phyloP scores from a whole-genome alignment of 2,113 vertebrate genomes.

The Daubentonia madagascariensis region DNA sequence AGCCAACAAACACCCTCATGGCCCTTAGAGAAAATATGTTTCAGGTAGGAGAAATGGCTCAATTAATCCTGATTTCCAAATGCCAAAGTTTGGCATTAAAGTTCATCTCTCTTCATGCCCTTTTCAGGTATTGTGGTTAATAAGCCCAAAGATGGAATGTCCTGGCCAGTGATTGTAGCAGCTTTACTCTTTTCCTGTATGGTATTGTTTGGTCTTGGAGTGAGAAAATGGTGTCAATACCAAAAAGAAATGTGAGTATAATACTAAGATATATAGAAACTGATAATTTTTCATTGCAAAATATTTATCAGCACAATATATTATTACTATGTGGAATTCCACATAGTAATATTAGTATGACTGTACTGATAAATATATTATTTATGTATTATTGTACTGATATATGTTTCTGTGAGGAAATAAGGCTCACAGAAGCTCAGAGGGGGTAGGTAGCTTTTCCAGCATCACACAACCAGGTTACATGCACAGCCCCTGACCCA shows the following conservation, averaged over 20 bases:
- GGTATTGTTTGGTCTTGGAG: conserved; percentile 61
- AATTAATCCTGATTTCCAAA: not conserved
- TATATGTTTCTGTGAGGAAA: not conserved
- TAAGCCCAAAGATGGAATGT: not conserved
- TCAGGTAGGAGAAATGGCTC: not conserved
- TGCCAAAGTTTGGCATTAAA: not conserved
- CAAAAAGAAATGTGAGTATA: conserved; percentile 83
- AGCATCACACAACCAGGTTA: not conserved
- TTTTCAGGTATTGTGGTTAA: not conserved
- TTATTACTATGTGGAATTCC: not conserved
- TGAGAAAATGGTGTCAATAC: conserved; percentile 82
- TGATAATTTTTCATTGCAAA: not conserved
- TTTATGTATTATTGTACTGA: no score
- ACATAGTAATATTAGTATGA: no score
- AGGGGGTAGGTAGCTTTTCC: not conserved
- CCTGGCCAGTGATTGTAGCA: conserved; percentile 75
- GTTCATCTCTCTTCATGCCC: not conserved
- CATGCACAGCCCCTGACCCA: not conserved
- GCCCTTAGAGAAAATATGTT: not conserved
- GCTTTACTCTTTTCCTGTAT: conserved; percentile 72
- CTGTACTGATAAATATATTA: no score
- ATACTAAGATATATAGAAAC: not conserved
- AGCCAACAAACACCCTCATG: not conserved
- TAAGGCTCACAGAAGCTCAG: not conserved
- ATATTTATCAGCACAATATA: not conserved